Evolutionary conservation across 2,797 vertebrate genomes (phyloP).

Genomic region (Antrozous pallidus): DNA sequence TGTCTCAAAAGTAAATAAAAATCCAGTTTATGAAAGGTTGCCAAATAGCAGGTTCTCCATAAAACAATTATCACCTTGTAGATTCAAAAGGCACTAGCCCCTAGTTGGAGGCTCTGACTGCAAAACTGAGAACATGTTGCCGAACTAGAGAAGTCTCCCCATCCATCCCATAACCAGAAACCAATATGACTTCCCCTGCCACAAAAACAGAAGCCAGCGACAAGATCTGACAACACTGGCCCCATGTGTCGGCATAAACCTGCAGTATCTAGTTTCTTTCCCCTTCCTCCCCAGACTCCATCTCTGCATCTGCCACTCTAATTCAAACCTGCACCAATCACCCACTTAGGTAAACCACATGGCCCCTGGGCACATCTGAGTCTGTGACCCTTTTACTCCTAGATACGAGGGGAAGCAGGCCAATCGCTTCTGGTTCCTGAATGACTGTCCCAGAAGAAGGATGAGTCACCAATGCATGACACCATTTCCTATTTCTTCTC

Average conservation of each 20-base stretch:
- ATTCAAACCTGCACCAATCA: background rate
- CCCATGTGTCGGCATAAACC: background rate
- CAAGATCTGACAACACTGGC: background rate
- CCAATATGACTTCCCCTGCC: background rate
- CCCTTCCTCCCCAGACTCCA: background rate
- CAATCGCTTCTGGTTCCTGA: background rate
- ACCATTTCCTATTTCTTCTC: background rate
- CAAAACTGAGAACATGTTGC: background rate
- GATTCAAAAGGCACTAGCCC: background rate
- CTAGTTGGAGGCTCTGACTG: background rate
- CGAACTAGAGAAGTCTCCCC: background rate
- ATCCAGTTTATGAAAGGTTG: slow-evolving; percentile 33
- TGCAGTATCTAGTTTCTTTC: background rate
- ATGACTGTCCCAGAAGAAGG: background rate
- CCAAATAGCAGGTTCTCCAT: background rate
- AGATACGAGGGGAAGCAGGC: background rate
- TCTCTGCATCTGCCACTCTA: background rate
- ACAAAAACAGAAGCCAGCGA: background rate
- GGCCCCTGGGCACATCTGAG: background rate
- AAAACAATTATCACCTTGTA: background rate
- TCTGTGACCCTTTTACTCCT: background rate
- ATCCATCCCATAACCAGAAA: background rate
- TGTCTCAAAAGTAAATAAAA: slow-evolving; percentile 43
- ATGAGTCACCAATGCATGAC: background rate
- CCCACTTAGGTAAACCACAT: background rate